Percentiles rank a stretch among this genome's conserved stretches.
Evolutionary conservation across 2,797 vertebrate species (phyloP).

Genomic region (Phylloscopus collybita): DNA sequence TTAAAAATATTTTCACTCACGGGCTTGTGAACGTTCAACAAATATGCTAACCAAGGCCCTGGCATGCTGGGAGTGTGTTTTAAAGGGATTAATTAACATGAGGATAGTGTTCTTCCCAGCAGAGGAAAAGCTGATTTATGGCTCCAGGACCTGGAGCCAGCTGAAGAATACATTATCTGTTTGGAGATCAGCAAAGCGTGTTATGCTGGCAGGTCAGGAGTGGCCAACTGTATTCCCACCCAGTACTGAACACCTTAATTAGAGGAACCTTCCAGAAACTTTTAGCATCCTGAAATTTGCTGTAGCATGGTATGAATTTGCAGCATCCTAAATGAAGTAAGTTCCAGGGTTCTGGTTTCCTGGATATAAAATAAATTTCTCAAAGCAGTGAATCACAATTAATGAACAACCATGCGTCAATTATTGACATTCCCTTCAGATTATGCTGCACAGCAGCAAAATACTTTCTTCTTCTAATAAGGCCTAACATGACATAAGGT

Average conservation of each 20-base stretch:
- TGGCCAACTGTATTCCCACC: neutral
- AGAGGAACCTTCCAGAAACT: neutral
- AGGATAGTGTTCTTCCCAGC: accelerated
- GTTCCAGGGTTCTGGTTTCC: conserved; percentile 13
- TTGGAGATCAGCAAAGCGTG: neutral
- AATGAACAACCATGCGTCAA: neutral
- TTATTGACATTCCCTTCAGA: conserved; percentile 48
- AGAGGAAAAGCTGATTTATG: neutral
- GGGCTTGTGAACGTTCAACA: neutral
- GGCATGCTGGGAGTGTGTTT: neutral
- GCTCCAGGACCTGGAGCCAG: neutral
- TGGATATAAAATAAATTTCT: conserved; percentile 29
- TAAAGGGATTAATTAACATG: conserved; percentile 5
- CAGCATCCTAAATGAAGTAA: neutral
- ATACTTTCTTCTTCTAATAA: conserved; percentile 48
- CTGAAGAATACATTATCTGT: neutral
- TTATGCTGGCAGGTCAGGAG: neutral
- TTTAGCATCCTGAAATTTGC: neutral
- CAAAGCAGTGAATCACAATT: conserved; percentile 45
- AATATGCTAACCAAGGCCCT: neutral
- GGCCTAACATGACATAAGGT: conserved; percentile 2
- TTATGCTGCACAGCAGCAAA: neutral
- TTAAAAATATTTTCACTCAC: neutral
- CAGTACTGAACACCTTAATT: conserved; percentile 1
- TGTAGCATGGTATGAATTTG: neutral